Evolutionary conservation across 2,888 invertebrate species (phyloP).

Genomic region (Drosophila parthenogenetica): DNA sequence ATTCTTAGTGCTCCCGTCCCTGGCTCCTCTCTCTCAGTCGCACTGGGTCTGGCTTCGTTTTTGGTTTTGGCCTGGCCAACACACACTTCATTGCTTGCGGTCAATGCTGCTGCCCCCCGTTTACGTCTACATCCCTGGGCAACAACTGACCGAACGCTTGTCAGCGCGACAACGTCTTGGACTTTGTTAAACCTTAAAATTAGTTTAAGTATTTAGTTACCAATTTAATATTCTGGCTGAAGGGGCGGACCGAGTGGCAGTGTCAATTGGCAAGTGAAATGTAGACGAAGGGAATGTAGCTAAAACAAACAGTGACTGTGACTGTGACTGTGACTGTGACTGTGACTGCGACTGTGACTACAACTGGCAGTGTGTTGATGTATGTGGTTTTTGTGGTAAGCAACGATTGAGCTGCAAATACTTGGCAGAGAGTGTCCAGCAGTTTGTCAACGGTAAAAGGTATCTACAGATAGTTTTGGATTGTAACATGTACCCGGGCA

Average conservation of each 20-base stretch:
- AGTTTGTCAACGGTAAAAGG: constrained; percentile 64
- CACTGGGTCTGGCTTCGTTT: constrained; percentile 24
- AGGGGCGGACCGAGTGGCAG: not conserved
- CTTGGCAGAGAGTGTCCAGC: constrained; percentile 41
- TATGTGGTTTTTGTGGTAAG: constrained; percentile 70
- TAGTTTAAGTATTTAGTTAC: constrained; percentile 82
- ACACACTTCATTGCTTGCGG: constrained; percentile 72
- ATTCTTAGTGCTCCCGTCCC: constrained; percentile 15
- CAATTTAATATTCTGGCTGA: constrained; percentile 66
- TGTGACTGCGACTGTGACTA: constrained; percentile 10
- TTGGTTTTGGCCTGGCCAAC: constrained; percentile 20
- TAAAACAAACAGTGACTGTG: constrained; percentile 1
- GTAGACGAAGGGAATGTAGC: constrained; percentile 32
- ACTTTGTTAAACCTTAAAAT: constrained; percentile 82
- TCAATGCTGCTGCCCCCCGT: constrained; percentile 57
- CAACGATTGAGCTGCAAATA: constrained; percentile 12
- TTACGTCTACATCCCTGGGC: constrained; percentile 9
- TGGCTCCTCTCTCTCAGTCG: not conserved
- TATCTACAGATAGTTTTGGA: constrained; percentile 20
- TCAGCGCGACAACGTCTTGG: constrained; percentile 69
- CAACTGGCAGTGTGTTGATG: constrained; percentile 53
- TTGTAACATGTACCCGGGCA: not conserved
- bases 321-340: constrained; percentile 3
- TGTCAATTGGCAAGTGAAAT: constrained; percentile 58
- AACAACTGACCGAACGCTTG: constrained; percentile 37